phyloP scores from a whole-genome alignment of 2,888 invertebrate genomes.

The Macaria notata region DNA sequence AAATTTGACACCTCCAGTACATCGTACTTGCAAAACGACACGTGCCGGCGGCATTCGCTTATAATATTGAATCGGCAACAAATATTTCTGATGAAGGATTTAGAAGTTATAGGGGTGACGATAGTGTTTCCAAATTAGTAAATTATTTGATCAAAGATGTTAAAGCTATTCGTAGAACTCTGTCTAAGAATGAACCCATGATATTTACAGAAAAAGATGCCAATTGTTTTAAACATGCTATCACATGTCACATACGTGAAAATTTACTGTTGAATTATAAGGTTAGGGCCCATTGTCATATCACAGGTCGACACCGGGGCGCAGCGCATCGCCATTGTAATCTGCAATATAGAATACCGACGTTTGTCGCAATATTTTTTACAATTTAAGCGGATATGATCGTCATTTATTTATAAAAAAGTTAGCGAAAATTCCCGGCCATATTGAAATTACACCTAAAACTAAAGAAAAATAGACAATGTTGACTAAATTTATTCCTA shows the following conservation, averaged over 20 bases:
- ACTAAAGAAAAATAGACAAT: neutral
- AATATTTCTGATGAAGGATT: neutral
- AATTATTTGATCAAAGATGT: neutral
- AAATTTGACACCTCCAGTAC: too few relatives aligned
- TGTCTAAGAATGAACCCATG: neutral
- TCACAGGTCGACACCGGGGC: conserved; percentile 16
- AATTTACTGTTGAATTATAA: conserved; percentile 1
- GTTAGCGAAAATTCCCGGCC: too few relatives aligned
- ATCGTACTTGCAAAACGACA: neutral
- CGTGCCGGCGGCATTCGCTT: conserved; percentile 1
- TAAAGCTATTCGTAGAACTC: neutral
- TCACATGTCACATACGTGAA: conserved; percentile 5
- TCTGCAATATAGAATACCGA: neutral
- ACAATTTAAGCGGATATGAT: conserved; percentile 23
- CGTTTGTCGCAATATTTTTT: conserved; percentile 23
- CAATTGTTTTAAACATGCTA: neutral
- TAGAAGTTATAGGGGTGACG: neutral
- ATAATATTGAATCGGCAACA: neutral
- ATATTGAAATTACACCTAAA: too few relatives aligned
- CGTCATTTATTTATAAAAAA: conserved; percentile 15
- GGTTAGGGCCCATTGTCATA: conserved; percentile 21
- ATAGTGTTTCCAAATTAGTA: conserved; percentile 1
- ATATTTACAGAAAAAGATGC: conserved; percentile 2
- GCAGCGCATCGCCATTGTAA: conserved; percentile 19
- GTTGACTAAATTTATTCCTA: conserved; percentile 10